Base-by-base conservation (phyloP, 2,888 invertebrate genomes). In the Drosophila cracens region DNA sequence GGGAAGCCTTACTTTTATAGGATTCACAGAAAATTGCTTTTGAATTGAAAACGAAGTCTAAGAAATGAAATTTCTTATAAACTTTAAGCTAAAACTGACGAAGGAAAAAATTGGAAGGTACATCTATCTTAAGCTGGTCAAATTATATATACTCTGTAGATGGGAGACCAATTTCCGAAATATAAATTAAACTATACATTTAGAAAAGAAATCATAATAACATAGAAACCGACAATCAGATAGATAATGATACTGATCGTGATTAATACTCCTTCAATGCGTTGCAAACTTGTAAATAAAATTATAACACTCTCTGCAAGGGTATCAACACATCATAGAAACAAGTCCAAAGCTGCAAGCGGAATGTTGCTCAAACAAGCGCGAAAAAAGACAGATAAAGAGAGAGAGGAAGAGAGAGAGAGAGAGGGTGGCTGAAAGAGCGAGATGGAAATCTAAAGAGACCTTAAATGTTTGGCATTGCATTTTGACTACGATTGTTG, bases 391-490 rank as follows among this genome's bases (percentile, higher is more conserved):
- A n/a, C 5, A 33, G 13, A 34, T 27, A 4, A 7, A 13, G 0
- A 29, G 16, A 11, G n/a, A 1, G 2, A n/a, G 0, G 10, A n/a
- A 11, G n/a, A 11, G n/a, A 6, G 21, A 7, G 21, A 4, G 13
- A 1, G 46, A 2, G 13, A 16, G 16, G 4, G 16, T 7, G 36
- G 2, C 16, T 4, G 25, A 16, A 16, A 25, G 46, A 8, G 46
- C 21, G 21, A 46, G 4, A 4, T 25, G 46, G 16, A 16, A 33
- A 33, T 11, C 27, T 43, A 60, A n/a, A 43, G 7, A 46, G 54
- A 66, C 13, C 60, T 29, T 64, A 70, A 74, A 77, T 86, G 64
- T 67, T 74, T 69, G 72, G 61, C 64, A 74, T 75, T 62, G 71
- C 67, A 60, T 59, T 81, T 67, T 46, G 40, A 18, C 63, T 62